Evolutionary conservation across 2,797 vertebrate species (phyloP), one percentile per base, ranked within the genome.

Genomic region (Phoebastria nigripes): DNA sequence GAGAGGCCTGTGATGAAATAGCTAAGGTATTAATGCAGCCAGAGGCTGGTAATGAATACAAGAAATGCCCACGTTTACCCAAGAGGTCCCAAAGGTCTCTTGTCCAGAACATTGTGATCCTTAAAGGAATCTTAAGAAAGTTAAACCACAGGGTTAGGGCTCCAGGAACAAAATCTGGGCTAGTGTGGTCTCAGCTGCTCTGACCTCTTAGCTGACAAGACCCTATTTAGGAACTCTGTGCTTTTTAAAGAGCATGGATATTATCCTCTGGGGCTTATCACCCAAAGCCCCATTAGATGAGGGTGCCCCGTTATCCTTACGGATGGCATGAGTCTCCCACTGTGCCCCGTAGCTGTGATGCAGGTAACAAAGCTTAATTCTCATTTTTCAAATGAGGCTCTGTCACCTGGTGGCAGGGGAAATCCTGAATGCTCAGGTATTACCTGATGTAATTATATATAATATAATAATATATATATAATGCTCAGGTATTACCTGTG

Each of bases 51-150:
- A 93, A 97, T 76, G 74, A 96, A 89, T 92, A 91, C 69, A 96
- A 93, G 97, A 94, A 97, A 95, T 96, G 90, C 96, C 94, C 88
- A 95, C 82, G n/a, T 96, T 98, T 97, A 96, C 95, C 95, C 93
- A 96, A 93, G 82, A 96, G 86, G 93, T 93, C 95, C 96, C 93
- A 91, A 95, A 97, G 94, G 96, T 96, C 93, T 95, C 89, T 94
- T 72, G 88, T 59, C 22, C 47, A 87, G 96, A 98, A 97, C 96
- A 97, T 44, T 96, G 95, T 91, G 95, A 96, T 96, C 95, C 80
- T 96, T 59, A 81, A 84, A 94, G 85, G 58, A 91, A 87, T 88
- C 77, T 95, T 90, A 86, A 90, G 94, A 96, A 87, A 92, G 71
- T 89, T 96, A 93, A 94, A 86, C 76, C 70, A 46, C 22, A 59